Conservation (phyloP, 2,113 vertebrate species). For the Poecilia latipinna region DNA sequence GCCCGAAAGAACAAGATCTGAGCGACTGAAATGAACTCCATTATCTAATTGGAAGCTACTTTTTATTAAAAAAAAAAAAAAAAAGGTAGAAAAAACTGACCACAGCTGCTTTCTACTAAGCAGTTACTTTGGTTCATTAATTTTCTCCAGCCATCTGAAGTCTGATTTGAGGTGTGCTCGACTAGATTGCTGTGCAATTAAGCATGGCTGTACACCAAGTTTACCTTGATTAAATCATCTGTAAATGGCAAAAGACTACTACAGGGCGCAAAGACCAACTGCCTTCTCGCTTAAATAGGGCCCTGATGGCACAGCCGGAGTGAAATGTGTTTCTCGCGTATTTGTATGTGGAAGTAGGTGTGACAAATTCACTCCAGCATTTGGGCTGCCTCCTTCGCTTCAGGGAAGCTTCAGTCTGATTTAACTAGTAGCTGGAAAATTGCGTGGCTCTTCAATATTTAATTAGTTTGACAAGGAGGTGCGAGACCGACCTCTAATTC, state of each 20-base stretch:
- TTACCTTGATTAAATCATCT: constrained; percentile 28
- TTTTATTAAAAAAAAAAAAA: not conserved
- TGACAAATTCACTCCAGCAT: not conserved
- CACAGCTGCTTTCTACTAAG: not conserved
- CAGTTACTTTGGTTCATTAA: constrained; percentile 16
- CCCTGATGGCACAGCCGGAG: not conserved
- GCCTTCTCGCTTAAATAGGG: constrained; percentile 4
- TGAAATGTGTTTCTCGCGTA: not conserved
- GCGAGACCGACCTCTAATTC: not conserved
- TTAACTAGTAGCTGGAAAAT: not conserved
- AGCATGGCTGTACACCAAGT: constrained; percentile 11
- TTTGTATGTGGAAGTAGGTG: not conserved
- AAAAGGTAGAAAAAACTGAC: not conserved
- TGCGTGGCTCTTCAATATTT: not conserved
- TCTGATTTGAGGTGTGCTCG: constrained; percentile 20
- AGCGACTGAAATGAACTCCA: too few relatives aligned
- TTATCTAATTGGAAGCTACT: not conserved
- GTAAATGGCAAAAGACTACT: constrained; percentile 6
- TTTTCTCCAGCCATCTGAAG: constrained; percentile 5
- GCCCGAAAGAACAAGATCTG: too few relatives aligned
- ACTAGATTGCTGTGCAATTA: constrained; percentile 21
- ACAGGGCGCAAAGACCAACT: not conserved
- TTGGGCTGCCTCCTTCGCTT: constrained; percentile 6
- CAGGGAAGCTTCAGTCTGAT: not conserved
- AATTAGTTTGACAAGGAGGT: not conserved